Evolutionary conservation across 2,113 vertebrate species (phyloP), one percentile per base, ranked within the genome.

Genomic region (Cyprinodon tularosa): DNA sequence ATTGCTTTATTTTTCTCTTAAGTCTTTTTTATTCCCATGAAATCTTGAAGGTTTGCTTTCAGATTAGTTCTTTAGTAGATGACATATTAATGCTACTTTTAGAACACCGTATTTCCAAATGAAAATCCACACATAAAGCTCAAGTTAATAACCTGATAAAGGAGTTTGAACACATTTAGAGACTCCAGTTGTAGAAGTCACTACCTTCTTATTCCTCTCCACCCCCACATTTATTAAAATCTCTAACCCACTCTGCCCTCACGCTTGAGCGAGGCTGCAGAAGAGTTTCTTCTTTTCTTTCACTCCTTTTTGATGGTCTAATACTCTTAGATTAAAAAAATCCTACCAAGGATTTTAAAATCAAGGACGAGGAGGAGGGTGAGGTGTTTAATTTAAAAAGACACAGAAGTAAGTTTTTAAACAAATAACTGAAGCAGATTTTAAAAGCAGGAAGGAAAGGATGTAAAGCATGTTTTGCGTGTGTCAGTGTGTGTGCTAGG

Each of bases 221-320:
- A 14, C 74, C 68, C 66, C 71, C 74, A 66, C 62, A n/a, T 80
- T 77, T 76, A 80, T 72, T 78, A 59, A 85, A 80, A 72, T 57
- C 50, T 14, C 59, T 65, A 81, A 45, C 38, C 63, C 12, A 3
- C n/a, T 45, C 48, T 62, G 59, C 37, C 42, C 76, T 77, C 17
- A 53, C 0, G 7, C 66, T 44, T 20, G 39, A 77, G 63, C 3
- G 0, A 48, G 8, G 61, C 47, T 20, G 7, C 10, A 64, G 15
- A 82, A 47, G 39, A 72, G 72, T 61, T 29, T 50, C n/a, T 48
- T 40, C 15, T 39, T n/a, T 40, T 62, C 17, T 84, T 40, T 47
- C 8, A 61, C 15, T 63, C 37, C 4, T 38, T 76, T 29, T 61
- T 65, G 47, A 72, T 74, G 3, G 20, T 75, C 59, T 66, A 22